Percentiles rank a stretch among this genome's conserved stretches.
phyloP scores from a whole-genome alignment of 2,888 invertebrate genomes.

The Sinodicranocentrus sp. region DNA sequence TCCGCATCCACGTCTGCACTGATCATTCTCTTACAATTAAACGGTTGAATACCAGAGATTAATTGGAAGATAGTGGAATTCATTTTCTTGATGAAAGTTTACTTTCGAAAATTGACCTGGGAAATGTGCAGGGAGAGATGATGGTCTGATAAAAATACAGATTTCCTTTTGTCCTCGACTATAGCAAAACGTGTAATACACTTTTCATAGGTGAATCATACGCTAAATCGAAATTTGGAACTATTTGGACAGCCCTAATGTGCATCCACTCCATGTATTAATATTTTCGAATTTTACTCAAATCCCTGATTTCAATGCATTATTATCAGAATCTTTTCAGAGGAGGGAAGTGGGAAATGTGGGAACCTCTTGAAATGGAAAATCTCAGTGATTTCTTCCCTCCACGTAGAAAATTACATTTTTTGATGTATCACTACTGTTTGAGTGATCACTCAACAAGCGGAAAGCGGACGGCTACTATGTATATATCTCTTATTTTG shows the following conservation, averaged over 20 bases:
- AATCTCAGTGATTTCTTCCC: conserved; percentile 45
- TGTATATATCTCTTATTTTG: no score
- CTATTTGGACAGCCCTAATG: no score
- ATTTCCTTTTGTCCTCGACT: no score
- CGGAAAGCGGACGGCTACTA: no score
- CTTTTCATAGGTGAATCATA: no score
- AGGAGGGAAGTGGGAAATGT: no score
- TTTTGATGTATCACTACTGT: conserved; percentile 18
- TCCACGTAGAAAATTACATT: conserved; percentile 1
- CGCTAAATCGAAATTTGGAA: no score
- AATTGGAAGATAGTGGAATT: conserved; percentile 63
- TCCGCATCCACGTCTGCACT: no score
- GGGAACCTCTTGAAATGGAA: conserved; percentile 64
- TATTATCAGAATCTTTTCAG: not conserved
- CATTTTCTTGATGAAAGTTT: conserved; percentile 56
- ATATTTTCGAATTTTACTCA: no score
- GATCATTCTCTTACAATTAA: conserved; percentile 47
- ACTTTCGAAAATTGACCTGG: conserved; percentile 47
- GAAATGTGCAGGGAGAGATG: not conserved
- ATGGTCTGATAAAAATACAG: no score
- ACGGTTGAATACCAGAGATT: conserved; percentile 61
- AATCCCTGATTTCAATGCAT: conserved; percentile 6
- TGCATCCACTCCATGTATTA: no score
- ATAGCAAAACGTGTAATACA: no score
- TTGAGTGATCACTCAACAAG: conserved; percentile 44